phyloP scores from a whole-genome alignment of 1,140 invertebrate genomes.

The Holotrichia oblita region DNA sequence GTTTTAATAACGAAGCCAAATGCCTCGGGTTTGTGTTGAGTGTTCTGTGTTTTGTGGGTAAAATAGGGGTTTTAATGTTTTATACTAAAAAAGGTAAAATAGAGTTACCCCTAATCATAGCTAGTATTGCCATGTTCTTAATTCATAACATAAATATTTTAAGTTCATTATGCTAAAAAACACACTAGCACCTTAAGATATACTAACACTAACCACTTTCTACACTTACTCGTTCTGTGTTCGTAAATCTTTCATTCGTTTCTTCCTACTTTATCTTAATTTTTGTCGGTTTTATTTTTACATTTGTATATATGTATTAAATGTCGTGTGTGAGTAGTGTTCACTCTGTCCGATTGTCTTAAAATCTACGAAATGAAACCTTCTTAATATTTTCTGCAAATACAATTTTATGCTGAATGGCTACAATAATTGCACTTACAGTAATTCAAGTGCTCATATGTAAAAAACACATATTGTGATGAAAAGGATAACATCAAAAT shows the following conservation, averaged over 20 bases:
- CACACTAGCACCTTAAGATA: background rate
- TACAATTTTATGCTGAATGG: background rate
- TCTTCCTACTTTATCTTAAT: background rate
- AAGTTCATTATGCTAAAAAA: background rate
- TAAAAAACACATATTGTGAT: conserved; percentile 27
- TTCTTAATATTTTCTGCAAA: background rate
- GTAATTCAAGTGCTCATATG: background rate
- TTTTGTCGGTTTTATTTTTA: background rate
- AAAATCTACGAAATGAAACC: background rate
- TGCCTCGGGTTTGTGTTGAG: too few relatives aligned
- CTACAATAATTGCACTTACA: conserved; percentile 9
- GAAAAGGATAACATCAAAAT: background rate
- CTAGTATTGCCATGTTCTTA: background rate
- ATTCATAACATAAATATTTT: background rate
- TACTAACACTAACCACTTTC: background rate
- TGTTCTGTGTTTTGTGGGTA: too few relatives aligned
- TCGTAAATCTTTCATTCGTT: background rate
- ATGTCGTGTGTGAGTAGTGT: conserved; percentile 5
- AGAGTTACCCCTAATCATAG: too few relatives aligned
- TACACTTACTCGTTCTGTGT: background rate
- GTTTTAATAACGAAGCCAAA: too few relatives aligned
- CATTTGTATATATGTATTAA: background rate
- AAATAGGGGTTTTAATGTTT: too few relatives aligned
- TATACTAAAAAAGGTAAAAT: too few relatives aligned
- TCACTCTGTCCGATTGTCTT: conserved; percentile 19